Evolutionary conservation across 2,113 vertebrate species (phyloP), one percentile per base, ranked within the genome.

Genomic region (Psittacara wagleri): DNA sequence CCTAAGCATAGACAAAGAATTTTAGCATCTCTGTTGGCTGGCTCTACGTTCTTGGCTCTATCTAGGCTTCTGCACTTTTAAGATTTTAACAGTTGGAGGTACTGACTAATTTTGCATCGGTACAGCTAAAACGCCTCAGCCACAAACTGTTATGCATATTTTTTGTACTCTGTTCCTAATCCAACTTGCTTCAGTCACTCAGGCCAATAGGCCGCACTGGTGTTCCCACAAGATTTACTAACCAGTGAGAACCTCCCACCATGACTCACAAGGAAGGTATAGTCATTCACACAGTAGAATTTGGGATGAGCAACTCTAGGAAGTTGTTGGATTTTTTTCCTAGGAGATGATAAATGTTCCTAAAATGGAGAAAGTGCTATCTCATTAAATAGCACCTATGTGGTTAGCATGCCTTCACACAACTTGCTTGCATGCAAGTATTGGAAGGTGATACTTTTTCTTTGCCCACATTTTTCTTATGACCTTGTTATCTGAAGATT

Each of bases 191-290:
- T 70, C 1, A 0, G 37, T 37, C 37, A 10, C 29, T 41, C 37
- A 10, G 17, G 31, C 7, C 7, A 4, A 0, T 1, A 17, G 11
- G 33, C 5, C 39, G 7, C n/a, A 37, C 35, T 39, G 57, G 12
- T 15, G 3, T 72, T 80, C 33, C 69, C 46, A 19, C 0, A 1
- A 43, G 41, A 73, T 72, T 67, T 73, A 43, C 12, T n/a, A 80
- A 7, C 4, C 29, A 51, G 14, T 15, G 46, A 46, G 54, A 78
- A 27, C 2, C 10, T 80, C 37, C 33, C 61, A 79, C 29, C 25
- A n/a, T 13, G 17, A 73, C 29, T 52, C 17, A 33, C 18, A 43
- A 19, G 35, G 44, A 61, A 17, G 19, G 39, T 48, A 20, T 10
- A 54, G 10, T 52, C 15, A 33, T 7, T 25, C 35, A 7, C 16